Evolutionary conservation across 2,113 vertebrate species (phyloP).

Genomic region (Myodes glareolus): DNA sequence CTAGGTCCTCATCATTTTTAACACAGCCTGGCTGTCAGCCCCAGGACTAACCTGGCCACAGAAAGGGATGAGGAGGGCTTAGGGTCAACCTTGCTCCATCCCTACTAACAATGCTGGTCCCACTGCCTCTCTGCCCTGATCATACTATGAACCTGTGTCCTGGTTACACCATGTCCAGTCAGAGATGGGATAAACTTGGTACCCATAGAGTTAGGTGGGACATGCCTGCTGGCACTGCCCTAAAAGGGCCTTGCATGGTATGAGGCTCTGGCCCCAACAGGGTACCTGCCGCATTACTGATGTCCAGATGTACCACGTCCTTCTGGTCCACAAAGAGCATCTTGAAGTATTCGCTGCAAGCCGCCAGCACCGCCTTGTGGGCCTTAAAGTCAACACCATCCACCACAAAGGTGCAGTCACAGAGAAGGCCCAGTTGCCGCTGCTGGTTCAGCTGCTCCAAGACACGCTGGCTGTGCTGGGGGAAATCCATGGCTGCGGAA

Average conservation of each 20-base stretch:
- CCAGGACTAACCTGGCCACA: background rate
- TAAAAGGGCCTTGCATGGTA: background rate
- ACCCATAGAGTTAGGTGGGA: background rate
- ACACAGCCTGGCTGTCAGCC: background rate
- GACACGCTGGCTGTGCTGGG: constrained; percentile 96
- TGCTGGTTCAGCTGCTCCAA: constrained; percentile 97
- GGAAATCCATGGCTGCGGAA: constrained; percentile 94
- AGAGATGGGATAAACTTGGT: background rate
- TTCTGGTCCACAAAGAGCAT: constrained; percentile 98
- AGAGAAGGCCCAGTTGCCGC: constrained; percentile 94
- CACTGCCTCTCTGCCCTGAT: background rate
- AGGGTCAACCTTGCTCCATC: background rate
- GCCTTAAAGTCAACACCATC: constrained; percentile 98
- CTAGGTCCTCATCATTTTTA: background rate
- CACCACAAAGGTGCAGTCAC: constrained; percentile 98
- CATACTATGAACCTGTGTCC: background rate
- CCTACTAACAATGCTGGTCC: background rate
- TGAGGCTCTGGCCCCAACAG: background rate
- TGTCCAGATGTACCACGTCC: constrained; percentile 97
- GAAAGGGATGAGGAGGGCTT: background rate
- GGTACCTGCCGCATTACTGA: constrained; percentile 97
- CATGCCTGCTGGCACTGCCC: background rate
- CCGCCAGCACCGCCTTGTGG: constrained; percentile 96
- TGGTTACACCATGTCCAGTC: background rate
- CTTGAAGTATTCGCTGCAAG: constrained; percentile 97